phyloP scores from a whole-genome alignment of 2,888 invertebrate species.

The Deilephila elpenor region DNA sequence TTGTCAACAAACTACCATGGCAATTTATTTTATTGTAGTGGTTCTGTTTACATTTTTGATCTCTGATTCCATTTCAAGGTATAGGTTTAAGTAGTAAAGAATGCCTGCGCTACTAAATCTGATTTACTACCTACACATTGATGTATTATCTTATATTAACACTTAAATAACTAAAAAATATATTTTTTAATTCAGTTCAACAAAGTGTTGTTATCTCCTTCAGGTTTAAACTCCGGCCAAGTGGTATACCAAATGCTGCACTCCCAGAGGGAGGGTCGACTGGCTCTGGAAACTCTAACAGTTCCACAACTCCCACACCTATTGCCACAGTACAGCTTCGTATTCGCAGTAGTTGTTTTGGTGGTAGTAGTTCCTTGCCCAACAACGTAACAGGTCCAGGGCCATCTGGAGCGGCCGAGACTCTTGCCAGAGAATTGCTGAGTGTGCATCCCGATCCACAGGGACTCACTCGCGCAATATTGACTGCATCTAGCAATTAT shows the following conservation, averaged over 20 bases:
- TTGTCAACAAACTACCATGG: no score
- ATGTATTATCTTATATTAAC: no score
- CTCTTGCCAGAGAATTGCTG: slow-evolving; percentile 74
- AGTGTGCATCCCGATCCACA: slow-evolving; percentile 81
- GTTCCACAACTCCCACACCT: slow-evolving; percentile 56
- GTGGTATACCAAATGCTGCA: slow-evolving; percentile 77
- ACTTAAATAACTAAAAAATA: no score
- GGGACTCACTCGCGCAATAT: slow-evolving; percentile 78
- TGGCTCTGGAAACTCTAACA: slow-evolving; percentile 66
- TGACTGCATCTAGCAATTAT: slow-evolving; percentile 82
- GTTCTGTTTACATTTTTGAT: no score
- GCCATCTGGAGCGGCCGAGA: slow-evolving; percentile 70
- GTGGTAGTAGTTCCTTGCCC: slow-evolving; percentile 70
- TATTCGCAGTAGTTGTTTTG: slow-evolving; percentile 70
- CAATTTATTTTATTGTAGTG: no score
- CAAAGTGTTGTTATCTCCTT: slow-evolving; percentile 33
- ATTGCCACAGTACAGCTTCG: slow-evolving; percentile 62
- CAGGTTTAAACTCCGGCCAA: slow-evolving; percentile 83
- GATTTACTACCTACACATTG: no score
- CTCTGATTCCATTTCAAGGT: no score
- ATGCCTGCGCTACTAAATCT: no score
- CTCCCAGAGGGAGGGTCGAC: slow-evolving; percentile 79
- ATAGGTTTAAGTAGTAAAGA: no score
- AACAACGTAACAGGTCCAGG: slow-evolving; percentile 65
- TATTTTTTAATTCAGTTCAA: no score